Evolutionary conservation across 1,140 invertebrate genomes (phyloP).

Genomic region (Euborellia annulipes): DNA sequence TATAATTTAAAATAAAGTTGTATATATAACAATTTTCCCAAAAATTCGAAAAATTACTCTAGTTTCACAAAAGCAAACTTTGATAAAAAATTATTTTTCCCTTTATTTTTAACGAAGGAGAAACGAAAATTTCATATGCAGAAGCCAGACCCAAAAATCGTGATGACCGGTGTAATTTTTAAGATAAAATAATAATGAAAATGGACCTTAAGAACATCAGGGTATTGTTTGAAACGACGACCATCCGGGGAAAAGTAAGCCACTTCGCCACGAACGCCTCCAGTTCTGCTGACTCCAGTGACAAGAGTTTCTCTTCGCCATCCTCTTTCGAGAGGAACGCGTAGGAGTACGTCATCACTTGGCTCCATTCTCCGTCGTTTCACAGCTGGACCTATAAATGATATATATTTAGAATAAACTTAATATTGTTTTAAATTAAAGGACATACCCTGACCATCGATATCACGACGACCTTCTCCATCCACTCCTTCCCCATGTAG

Average conservation of each 20-base stretch:
- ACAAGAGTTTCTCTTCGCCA: constrained; percentile 86
- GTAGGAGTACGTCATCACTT: constrained; percentile 43
- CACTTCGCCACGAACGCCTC: constrained; percentile 70
- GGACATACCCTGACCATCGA: no score
- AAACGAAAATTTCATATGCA: no score
- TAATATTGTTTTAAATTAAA: neutral
- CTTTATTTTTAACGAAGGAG: no score
- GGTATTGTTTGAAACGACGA: constrained; percentile 53
- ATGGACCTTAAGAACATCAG: constrained; percentile 52
- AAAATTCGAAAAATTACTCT: no score
- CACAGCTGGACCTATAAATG: constrained; percentile 10
- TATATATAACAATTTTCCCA: no score
- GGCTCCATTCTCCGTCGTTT: constrained; percentile 13
- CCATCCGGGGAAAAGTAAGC: constrained; percentile 77
- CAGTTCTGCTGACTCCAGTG: constrained; percentile 61
- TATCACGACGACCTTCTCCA: no score
- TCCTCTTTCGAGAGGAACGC: constrained; percentile 59
- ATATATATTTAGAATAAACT: neutral
- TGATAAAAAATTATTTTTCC: no score
- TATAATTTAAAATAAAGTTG: no score
- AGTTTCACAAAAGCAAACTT: no score
- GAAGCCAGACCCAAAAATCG: no score
- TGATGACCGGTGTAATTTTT: no score
- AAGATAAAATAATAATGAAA: neutral
- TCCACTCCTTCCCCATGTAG: no score